Evolutionary conservation across 2,113 vertebrate genomes (phyloP), one percentile per base, ranked within the genome.

Genomic region (Oplegnathus fasciatus): DNA sequence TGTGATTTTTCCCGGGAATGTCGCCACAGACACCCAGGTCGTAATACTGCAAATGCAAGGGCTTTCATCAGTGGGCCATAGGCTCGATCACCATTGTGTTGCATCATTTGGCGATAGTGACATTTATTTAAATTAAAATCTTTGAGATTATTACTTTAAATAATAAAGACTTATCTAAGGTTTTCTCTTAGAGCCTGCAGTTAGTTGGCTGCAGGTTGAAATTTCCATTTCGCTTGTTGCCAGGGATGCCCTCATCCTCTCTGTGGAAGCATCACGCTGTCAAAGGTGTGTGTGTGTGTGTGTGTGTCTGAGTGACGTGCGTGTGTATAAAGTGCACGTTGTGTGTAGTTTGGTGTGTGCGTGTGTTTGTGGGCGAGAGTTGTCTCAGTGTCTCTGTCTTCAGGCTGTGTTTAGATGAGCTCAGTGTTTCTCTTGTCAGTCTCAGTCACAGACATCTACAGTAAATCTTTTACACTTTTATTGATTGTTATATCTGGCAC

Each of bases 231-330:
- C 34, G 11, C 50, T 73, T 6, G 0, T 50, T 92, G 77, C 87
- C 87, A 90, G 77, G 73, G 85, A 92, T 90, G 86, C 77, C 80
- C 81, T 85, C 86, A 84, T 87, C 69, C 75, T 78, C 78, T 79
- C 68, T 82, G 84, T 26, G 54, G 66, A 85, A 73, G 80, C 86
- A 86, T 80, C 71, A 57, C 3, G 55, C 67, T 74, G 77, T 80
- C 89, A 86, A 58, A 86, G 58, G 81, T 86, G 78, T 89, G 64
- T 85, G 69, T 88, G 46, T 68, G 67, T 79, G 80, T 67, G 71
- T 72, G 75, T 80, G 67, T 67, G 54, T 73, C 9, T 15, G 32
- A 44, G 42, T 50, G 26, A 20, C 15, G 70, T 77, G 60, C 65
- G 55, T n/a, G 30, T 62, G 52, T 46, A 44, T 24, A n/a, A 50